Evolutionary conservation across 2,797 vertebrate species (phyloP), one percentile per base, ranked within the genome.

Genomic region (Channa striata): DNA sequence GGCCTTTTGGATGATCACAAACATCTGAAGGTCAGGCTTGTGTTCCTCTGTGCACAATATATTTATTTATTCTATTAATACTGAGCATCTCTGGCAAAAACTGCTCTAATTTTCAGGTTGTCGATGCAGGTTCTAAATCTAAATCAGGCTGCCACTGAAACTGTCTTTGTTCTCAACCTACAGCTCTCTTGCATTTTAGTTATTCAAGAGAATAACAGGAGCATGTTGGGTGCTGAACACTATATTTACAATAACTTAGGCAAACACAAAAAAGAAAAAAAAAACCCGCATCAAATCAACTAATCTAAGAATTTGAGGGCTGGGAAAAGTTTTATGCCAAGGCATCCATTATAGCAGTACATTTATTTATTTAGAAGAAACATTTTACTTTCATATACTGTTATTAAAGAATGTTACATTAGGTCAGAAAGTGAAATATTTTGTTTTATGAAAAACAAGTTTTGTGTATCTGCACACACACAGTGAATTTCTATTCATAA

Each of bases 401-500:
- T 34, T 48, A 40, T 20, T 34, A 30, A 67, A 63, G 11, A 59
- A 59, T 4, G n/a, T 49, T 64, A 48, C 3, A 39, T 59, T 25
- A 48, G 71, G 65, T 57, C 4, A n/a, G 46, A 64, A 67, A 51
- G 11, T 51, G n/a, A 73, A 79, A 54, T 46, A 65, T 59, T 68
- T 72, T 20, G 23, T 68, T 61, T 51, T 17, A 37, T 34, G 43
- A 81, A 50, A 86, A 82, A 75, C 60, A 70, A 46, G 25, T 77
- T 76, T 69, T 82, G 34, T 73, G 23, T 56, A 37, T 61, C 25
- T 52, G 59, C 81, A 77, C 58, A 23, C 52, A 50, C 58, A 43
- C 54, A 42, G 68, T 75, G 70, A 75, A 86, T 89, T 82, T 87
- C 68, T 86, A 77, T 83, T 91, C 83, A 84, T 84, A 89, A 91